phyloP scores from a whole-genome alignment of 1,140 invertebrate genomes.

The Megalopta genalis region DNA sequence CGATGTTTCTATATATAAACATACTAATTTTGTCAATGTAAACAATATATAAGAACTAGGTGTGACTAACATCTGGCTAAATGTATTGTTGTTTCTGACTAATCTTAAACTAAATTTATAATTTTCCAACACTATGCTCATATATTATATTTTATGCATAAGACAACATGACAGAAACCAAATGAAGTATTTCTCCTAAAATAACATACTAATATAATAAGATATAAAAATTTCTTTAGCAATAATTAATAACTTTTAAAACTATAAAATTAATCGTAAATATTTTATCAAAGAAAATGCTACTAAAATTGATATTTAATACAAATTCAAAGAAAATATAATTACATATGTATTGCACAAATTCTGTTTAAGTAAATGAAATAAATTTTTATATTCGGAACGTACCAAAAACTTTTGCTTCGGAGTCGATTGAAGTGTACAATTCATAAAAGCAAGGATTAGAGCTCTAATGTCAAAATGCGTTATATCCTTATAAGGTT shows the following conservation, averaged over 20 bases:
- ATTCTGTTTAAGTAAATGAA: background rate
- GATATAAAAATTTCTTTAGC: background rate
- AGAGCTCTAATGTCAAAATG: constrained; percentile 69
- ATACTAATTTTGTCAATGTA: constrained; percentile 25
- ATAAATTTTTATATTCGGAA: background rate
- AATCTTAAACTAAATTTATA: constrained; percentile 43
- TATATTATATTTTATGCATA: background rate
- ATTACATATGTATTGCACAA: background rate
- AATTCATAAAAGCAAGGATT: constrained; percentile 6
- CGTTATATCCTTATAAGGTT: constrained; percentile 76
- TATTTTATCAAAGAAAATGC: background rate
- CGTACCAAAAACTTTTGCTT: background rate
- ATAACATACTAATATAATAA: background rate
- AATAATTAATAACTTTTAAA: background rate
- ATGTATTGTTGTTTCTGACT: constrained; percentile 10
- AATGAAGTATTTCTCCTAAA: background rate
- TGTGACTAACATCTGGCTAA: constrained; percentile 35
- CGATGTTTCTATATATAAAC: background rate
- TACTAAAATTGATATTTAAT: background rate
- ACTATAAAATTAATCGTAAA: background rate
- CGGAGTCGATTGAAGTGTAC: background rate
- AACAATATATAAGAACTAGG: constrained; percentile 6
- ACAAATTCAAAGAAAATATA: background rate
- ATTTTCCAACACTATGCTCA: background rate
- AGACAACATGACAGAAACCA: background rate